These are phyloP conservation scores for Phocides pigmalion DNA, from an alignment of 1,140 invertebrate genomes.

Conservation along the genomic window DNA sequence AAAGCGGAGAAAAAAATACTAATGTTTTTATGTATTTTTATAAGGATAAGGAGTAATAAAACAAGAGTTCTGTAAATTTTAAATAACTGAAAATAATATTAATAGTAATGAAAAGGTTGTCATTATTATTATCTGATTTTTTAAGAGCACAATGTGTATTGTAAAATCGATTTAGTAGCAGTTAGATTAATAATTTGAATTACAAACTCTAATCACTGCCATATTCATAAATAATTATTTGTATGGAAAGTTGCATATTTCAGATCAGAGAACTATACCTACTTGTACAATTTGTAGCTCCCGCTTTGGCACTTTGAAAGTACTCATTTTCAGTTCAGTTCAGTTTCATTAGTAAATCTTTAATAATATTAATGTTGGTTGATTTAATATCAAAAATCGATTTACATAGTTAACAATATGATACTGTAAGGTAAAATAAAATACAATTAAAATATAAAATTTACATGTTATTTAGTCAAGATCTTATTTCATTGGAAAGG, in stretches of 20 bases:
- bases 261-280: neutral
- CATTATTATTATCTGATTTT: slow-evolving; percentile 1
- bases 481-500: no score
- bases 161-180: slow-evolving; percentile 4
- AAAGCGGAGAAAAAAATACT: neutral
- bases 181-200: neutral
- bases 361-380: no score
- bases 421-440: no score
- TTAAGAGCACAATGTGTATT: slow-evolving; percentile 10
- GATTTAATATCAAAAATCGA: no score
- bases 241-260: neutral
- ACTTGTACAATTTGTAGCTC: neutral
- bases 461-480: no score
- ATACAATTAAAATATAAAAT: no score
- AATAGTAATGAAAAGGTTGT: no score
- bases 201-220: slow-evolving; percentile 11
- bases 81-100: neutral
- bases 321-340: no score
- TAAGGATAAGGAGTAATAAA: slow-evolving; percentile 2
- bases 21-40: slow-evolving; percentile 11
- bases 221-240: neutral
- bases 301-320: no score
- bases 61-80: neutral
- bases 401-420: no score
- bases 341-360: no score